Percentiles rank a stretch among this genome's conserved stretches.
These are phyloP conservation scores for Eupithecia abbreviata DNA, from an alignment of 2,888 invertebrate species.

Conservation along the genomic window DNA sequence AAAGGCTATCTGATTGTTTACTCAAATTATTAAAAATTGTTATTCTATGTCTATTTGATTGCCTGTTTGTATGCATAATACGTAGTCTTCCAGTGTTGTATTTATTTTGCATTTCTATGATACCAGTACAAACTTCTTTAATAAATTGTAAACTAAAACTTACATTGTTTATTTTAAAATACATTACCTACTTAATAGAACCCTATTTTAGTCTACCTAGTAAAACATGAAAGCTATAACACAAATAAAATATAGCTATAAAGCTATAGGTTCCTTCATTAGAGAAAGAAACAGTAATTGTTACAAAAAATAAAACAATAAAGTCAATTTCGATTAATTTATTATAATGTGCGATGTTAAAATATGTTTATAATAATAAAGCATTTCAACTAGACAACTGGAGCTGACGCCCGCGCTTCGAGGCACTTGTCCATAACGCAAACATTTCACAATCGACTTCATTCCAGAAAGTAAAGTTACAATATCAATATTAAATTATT, in stretches of 20 bases:
- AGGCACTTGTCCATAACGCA: constrained; percentile 61
- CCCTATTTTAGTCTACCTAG: neutral
- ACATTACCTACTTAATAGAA: neutral
- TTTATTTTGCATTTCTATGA: constrained; percentile 54
- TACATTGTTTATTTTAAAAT: neutral
- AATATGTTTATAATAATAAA: constrained; percentile 82
- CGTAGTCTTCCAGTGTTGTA: constrained; percentile 36
- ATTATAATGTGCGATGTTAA: constrained; percentile 84
- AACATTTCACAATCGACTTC: constrained; percentile 68
- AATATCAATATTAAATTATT: constrained; percentile 63
- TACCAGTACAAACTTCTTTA: constrained; percentile 62
- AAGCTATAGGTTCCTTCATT: neutral
- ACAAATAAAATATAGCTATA: no score
- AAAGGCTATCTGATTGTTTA: no score
- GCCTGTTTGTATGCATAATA: neutral
- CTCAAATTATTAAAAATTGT: neutral
- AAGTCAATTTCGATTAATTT: constrained; percentile 81
- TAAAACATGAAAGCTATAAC: neutral
- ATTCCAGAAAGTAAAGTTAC: constrained; percentile 60
- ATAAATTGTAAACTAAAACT: constrained; percentile 41
- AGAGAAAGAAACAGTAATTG: neutral
- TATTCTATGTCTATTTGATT: neutral
- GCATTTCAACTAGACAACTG: constrained; percentile 74
- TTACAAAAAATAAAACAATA: constrained; percentile 50
- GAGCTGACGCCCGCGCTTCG: constrained; percentile 58